phyloP scores from a whole-genome alignment of 2,797 vertebrate species.

The Spea hammondii region DNA sequence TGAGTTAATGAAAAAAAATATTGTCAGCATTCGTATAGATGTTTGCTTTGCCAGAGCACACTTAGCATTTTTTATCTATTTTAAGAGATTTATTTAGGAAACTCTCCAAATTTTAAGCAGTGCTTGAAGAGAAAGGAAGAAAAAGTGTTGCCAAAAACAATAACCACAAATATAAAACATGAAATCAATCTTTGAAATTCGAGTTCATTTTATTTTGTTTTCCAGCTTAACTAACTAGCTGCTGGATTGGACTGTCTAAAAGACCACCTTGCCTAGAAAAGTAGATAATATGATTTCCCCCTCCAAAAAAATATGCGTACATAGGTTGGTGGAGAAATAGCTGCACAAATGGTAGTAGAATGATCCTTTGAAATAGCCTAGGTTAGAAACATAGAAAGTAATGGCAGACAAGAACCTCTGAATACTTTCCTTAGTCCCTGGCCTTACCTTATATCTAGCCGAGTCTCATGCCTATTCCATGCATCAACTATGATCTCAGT shows the following conservation, averaged over 20 bases:
- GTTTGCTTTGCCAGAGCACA: constrained; percentile 34
- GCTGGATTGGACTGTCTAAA: background rate
- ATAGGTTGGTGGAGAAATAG: too few relatives aligned
- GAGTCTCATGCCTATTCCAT: too few relatives aligned
- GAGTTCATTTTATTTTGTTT: constrained; percentile 27
- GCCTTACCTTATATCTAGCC: too few relatives aligned
- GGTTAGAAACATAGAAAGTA: too few relatives aligned
- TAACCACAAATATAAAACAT: constrained; percentile 31
- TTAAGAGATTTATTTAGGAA: constrained; percentile 36
- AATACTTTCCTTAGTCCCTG: too few relatives aligned
- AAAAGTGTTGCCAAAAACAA: constrained; percentile 25
- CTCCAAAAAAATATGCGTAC: too few relatives aligned
- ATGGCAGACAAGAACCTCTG: too few relatives aligned
- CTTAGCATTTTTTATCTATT: constrained; percentile 23
- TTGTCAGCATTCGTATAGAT: constrained; percentile 31
- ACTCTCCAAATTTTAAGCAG: constrained; percentile 31
- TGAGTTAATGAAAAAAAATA: constrained; percentile 4
- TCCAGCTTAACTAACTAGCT: background rate
- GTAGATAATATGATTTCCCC: too few relatives aligned
- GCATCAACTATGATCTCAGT: too few relatives aligned
- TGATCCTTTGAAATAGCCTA: too few relatives aligned
- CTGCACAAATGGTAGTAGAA: too few relatives aligned
- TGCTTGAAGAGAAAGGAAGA: constrained; percentile 25
- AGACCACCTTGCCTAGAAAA: too few relatives aligned
- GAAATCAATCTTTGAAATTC: constrained; percentile 12